phyloP scores from a whole-genome alignment of 2,113 vertebrate species.

The Pteropus alecto region DNA sequence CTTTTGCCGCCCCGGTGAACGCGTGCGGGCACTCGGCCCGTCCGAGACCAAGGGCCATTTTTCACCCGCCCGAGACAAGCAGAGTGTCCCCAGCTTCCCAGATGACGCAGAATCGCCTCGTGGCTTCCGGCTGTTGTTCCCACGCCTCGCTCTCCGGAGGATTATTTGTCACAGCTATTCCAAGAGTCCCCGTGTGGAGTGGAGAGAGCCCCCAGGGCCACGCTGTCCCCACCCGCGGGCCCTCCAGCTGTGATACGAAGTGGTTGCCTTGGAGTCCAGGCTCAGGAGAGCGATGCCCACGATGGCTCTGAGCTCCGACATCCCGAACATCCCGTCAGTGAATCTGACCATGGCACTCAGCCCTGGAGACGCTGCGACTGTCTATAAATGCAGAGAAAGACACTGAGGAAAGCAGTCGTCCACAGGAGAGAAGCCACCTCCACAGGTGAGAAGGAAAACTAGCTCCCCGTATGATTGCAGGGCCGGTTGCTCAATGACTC shows the following conservation, averaged over 20 bases:
- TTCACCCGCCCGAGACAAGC: no score
- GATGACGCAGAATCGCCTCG: no score
- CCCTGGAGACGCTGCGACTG: fast-evolving
- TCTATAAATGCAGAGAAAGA: no score
- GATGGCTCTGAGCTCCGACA: neutral
- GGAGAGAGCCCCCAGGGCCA: fast-evolving
- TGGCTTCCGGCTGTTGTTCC: no score
- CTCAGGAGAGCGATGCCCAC: no score
- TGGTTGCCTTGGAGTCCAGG: fast-evolving
- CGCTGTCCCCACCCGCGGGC: fast-evolving
- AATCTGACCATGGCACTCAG: neutral
- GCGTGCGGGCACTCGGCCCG: fast-evolving
- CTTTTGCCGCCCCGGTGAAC: no score
- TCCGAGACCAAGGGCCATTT: fast-evolving
- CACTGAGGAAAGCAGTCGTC: fast-evolving
- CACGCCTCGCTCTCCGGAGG: no score
- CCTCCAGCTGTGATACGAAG: neutral
- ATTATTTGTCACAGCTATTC: no score
- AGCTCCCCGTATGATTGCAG: fast-evolving
- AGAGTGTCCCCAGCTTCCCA: neutral
- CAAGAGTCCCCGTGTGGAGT: neutral
- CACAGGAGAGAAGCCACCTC: neutral
- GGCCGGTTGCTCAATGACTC: no score
- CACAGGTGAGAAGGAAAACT: fast-evolving
- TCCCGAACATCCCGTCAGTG: neutral